phyloP scores from a whole-genome alignment of 2,797 vertebrate species.

The Tachyglossus aculeatus region DNA sequence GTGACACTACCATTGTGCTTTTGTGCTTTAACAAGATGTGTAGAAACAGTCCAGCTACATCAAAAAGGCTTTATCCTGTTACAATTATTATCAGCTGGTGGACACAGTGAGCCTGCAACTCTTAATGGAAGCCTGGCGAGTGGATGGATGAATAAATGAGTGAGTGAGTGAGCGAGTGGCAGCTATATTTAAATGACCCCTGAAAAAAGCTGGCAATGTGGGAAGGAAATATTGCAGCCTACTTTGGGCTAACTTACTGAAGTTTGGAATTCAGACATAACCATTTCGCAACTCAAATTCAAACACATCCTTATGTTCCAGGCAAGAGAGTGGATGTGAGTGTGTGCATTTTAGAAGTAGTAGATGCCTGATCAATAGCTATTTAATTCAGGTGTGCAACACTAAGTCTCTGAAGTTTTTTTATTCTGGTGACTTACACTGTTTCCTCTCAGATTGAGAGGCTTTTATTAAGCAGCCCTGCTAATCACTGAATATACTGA shows the following conservation, averaged over 20 bases:
- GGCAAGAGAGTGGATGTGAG: not conserved
- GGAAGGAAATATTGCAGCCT: constrained; percentile 24
- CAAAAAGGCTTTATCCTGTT: constrained; percentile 9
- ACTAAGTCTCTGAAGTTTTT: constrained; percentile 23
- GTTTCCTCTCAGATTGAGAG: constrained; percentile 3
- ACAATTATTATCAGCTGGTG: constrained; percentile 23
- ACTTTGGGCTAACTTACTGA: constrained; percentile 19
- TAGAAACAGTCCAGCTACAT: not conserved
- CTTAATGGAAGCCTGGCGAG: constrained; percentile 41
- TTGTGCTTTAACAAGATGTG: constrained; percentile 19
- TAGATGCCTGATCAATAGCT: not conserved
- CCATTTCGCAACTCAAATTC: not conserved
- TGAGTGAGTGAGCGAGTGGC: constrained; percentile 42
- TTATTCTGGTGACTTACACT: not conserved
- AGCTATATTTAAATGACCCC: constrained; percentile 38
- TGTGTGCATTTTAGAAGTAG: not conserved
- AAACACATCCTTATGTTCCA: not conserved
- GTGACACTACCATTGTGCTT: not conserved
- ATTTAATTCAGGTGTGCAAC: not conserved
- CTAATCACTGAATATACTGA: not conserved
- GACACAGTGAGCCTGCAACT: constrained; percentile 22
- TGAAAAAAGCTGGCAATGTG: not conserved
- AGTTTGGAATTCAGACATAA: not conserved
- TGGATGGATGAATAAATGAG: no score
- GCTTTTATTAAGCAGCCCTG: not conserved